These are phyloP conservation scores for Drosophila varians DNA, from an alignment of 1,140 invertebrate species.

Conservation along the genomic window DNA sequence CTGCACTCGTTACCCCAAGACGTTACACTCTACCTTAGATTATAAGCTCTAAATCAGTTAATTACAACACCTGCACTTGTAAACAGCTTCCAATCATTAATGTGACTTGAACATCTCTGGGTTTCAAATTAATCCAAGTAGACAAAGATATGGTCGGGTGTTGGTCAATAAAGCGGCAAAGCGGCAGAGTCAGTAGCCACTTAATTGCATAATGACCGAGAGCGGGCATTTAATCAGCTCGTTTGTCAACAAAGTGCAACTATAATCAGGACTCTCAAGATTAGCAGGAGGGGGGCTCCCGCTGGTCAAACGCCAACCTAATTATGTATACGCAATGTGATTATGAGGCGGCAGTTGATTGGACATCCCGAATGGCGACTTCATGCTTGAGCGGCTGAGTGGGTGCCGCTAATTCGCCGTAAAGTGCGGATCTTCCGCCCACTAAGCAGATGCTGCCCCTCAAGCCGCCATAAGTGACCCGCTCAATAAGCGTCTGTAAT, in stretches of 20 bases:
- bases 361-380: constrained; percentile 10
- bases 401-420: constrained; percentile 18
- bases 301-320: constrained; percentile 58
- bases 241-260: constrained; percentile 80
- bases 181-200: constrained; percentile 49
- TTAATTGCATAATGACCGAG: constrained; percentile 79
- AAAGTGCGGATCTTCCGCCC: constrained; percentile 19
- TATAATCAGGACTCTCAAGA: constrained; percentile 35
- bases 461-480: constrained; percentile 66
- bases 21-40: neutral
- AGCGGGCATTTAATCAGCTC: constrained; percentile 77
- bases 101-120: constrained; percentile 6
- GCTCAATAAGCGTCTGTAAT: constrained; percentile 28
- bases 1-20: constrained; percentile 34
- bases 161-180: constrained; percentile 39
- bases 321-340: constrained; percentile 76
- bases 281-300: neutral
- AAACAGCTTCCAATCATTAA: neutral
- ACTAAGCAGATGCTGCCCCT: constrained; percentile 24
- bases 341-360: constrained; percentile 69
- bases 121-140: neutral
- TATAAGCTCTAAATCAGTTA: neutral
- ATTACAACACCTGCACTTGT: neutral
- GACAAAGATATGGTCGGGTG: constrained; percentile 6
- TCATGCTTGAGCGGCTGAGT: neutral